phyloP scores from a whole-genome alignment of 2,797 vertebrate genomes.

The Xenops minutus region DNA sequence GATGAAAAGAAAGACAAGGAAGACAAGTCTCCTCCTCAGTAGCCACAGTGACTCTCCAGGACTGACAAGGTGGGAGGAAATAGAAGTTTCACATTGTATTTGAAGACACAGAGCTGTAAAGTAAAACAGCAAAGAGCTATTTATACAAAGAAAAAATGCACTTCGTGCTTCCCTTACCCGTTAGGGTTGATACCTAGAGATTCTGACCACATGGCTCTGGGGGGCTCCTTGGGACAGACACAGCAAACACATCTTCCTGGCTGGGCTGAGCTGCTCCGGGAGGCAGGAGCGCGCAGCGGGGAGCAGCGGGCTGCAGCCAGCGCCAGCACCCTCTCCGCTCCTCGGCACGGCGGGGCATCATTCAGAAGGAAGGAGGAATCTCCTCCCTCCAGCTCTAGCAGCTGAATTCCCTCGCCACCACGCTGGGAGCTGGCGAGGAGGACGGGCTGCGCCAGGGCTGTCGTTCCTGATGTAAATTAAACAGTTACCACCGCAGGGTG shows the following conservation, averaged over 20 bases:
- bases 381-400: slow-evolving; percentile 19
- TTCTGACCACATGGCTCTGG: background rate
- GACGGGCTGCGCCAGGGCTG: background rate
- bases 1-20: background rate
- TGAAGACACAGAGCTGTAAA: background rate
- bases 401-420: slow-evolving; percentile 15
- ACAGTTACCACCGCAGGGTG: slow-evolving; percentile 53
- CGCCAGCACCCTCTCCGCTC: background rate
- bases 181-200: background rate
- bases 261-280: rapidly evolving
- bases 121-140: background rate
- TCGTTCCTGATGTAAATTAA: slow-evolving; percentile 56
- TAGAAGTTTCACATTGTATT: background rate
- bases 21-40: background rate
- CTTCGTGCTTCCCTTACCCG: background rate
- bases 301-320: background rate
- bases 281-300: background rate
- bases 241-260: background rate
- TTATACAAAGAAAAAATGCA: rapidly evolving
- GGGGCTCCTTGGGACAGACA: background rate
- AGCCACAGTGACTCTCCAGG: background rate
- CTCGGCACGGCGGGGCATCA: rapidly evolving
- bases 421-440: slow-evolving; percentile 13
- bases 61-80: background rate
- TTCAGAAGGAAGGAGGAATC: background rate